These are phyloP conservation scores for Halcyon senegalensis DNA, from an alignment of 2,113 vertebrate genomes.

Conservation along the genomic window DNA sequence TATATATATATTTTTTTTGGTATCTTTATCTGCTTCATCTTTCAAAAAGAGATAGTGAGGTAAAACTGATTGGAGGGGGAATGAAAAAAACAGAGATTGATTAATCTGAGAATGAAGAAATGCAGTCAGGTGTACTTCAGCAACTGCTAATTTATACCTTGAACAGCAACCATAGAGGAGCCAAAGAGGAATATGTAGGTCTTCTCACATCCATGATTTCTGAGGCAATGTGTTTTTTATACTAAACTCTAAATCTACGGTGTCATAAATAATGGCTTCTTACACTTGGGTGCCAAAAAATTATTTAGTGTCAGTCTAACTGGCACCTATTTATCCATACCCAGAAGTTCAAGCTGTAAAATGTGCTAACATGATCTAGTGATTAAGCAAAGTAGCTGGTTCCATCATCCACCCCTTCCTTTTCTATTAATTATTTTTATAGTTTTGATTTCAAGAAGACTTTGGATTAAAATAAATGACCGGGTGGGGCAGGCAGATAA, in stretches of 20 bases:
- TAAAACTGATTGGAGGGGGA: background rate
- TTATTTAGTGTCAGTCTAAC: slow-evolving; percentile 57
- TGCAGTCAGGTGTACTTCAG: slow-evolving; percentile 35
- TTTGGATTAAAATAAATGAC: slow-evolving; percentile 71
- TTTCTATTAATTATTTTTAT: slow-evolving; percentile 59
- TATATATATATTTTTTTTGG: slow-evolving; percentile 22
- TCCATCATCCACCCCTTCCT: slow-evolving; percentile 54
- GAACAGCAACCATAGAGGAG: background rate
- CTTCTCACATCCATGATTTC: background rate
- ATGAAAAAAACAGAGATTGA: background rate
- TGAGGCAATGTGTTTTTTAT: background rate
- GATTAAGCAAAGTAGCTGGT: slow-evolving; percentile 73
- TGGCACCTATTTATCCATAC: slow-evolving; percentile 37
- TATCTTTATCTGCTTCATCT: slow-evolving; percentile 60
- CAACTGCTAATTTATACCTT: slow-evolving; percentile 10
- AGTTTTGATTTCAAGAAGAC: slow-evolving; percentile 60
- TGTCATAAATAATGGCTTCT: background rate
- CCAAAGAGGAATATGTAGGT: background rate
- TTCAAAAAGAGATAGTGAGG: slow-evolving; percentile 1
- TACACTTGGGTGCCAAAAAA: slow-evolving; percentile 30
- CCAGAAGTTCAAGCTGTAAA: slow-evolving; percentile 61
- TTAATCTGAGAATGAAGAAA: background rate
- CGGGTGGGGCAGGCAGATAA: slow-evolving; percentile 60
- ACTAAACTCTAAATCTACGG: slow-evolving; percentile 18
- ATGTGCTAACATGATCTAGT: slow-evolving; percentile 58